Percentiles rank a stretch among this genome's conserved stretches.
These are phyloP conservation scores for Mus caroli DNA, from an alignment of 2,797 vertebrate genomes.

Conservation along the genomic window DNA sequence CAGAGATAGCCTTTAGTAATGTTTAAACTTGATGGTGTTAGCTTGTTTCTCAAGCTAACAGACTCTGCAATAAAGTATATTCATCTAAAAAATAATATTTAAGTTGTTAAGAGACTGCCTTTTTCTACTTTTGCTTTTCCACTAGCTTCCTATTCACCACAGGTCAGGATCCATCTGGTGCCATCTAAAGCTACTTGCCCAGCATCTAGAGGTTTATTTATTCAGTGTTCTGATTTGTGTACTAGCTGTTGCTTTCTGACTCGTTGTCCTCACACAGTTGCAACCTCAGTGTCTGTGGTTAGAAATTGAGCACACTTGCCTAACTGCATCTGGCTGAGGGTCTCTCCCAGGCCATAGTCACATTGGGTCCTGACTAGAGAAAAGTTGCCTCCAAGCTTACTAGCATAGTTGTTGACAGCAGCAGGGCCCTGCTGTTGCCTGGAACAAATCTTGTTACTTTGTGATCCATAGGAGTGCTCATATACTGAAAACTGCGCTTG, in stretches of 20 bases:
- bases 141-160: constrained; percentile 30
- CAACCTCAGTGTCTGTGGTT: not conserved
- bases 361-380: not conserved
- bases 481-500: not conserved
- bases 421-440: not conserved
- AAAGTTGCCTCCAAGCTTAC: not conserved
- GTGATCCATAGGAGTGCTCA: not conserved
- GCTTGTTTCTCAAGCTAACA: constrained; percentile 42
- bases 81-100: constrained; percentile 38
- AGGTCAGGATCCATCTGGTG: not conserved
- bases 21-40: not conserved
- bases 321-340: not conserved
- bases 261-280: not conserved
- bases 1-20: not conserved
- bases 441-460: not conserved
- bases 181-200: constrained; percentile 29
- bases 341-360: not conserved
- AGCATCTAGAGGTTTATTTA: not conserved
- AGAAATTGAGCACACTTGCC: not conserved
- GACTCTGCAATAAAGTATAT: constrained; percentile 50
- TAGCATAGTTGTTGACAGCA: not conserved
- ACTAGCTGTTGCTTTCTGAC: not conserved
- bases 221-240: not conserved
- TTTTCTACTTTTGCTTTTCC: constrained; percentile 30
- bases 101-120: constrained; percentile 38